Base-by-base conservation (phyloP, 1,140 invertebrate species). In the Listronotus bonariensis region DNA sequence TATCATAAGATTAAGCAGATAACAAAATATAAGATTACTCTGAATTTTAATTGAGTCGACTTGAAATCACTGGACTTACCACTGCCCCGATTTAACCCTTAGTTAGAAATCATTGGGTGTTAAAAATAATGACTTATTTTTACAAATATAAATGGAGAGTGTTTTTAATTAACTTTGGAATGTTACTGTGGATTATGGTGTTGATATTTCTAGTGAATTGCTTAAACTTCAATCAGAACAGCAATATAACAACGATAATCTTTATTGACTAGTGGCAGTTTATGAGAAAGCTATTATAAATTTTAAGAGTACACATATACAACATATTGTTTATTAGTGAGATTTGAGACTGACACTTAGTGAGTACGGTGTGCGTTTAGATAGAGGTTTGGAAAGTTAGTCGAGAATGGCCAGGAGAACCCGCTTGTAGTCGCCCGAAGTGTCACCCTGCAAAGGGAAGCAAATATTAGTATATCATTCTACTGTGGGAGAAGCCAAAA, bases 341-440 rank as follows among this genome's bases (percentile, higher is more conserved):
- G 57, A 58, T 54, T 48, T 31, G 34, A 36, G 34, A 36, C 34
- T 36, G 55, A 65, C 57, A 48, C 55, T 65, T 42, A 64, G 68
- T 63, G 68, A 61, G 67, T 58, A 71, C 69, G 68, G 73, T 68
- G 72, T 69, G 60, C 60, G 64, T 77, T 68, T 53, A 40, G 49
- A 70, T 68, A 76, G 75, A 60, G 46, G 43, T 48, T 66, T 67
- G 71, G 31, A 38, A 67, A 68, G 66, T 74, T 88, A 86, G 82
- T 88, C 82, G 84, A 93, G 85, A 74, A 95, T 81, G 70, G 90
- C 88, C 75, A 95, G 84, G 73, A 96, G 86, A 73, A 92, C 86
- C 81, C 88, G 89, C 83, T 91, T 94, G 85, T 95, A 95, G 84
- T 96, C 92, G 66, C 93, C 93, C 72, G 92, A 93, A 62, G 92